These are phyloP conservation scores for Rhabdornis inornatus DNA, from an alignment of 2,113 vertebrate species.

Conservation along the genomic window DNA sequence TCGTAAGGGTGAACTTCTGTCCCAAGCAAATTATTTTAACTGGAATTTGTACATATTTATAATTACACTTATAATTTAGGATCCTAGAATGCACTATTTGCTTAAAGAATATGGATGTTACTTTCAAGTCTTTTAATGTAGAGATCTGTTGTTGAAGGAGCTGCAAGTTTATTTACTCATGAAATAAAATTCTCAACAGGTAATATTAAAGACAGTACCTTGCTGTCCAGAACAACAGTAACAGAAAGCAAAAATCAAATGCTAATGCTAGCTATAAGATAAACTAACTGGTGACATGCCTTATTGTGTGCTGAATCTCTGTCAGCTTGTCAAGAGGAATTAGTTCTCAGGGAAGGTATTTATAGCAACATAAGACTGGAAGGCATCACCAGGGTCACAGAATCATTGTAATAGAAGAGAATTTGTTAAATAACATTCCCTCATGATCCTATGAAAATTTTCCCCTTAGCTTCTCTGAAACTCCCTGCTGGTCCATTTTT, in stretches of 20 bases:
- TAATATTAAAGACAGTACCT: background rate
- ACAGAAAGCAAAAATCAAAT: constrained; percentile 8
- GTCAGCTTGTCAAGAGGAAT: constrained; percentile 45
- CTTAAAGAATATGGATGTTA: background rate
- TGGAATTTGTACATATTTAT: background rate
- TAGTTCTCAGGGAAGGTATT: constrained; percentile 52
- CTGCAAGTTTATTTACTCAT: background rate
- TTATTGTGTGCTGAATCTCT: background rate
- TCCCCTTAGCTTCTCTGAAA: background rate
- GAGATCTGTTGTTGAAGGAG: background rate
- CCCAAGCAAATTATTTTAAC: background rate
- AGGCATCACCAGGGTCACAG: constrained; percentile 34
- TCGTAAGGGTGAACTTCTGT: background rate
- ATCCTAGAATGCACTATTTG: background rate
- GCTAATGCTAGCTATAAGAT: background rate
- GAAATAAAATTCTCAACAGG: background rate
- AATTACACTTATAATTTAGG: background rate
- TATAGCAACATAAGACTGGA: constrained; percentile 52
- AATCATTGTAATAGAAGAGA: constrained; percentile 19
- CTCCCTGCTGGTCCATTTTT: background rate
- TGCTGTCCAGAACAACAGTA: background rate
- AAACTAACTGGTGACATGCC: constrained; percentile 6
- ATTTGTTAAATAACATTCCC: constrained; percentile 28
- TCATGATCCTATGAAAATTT: background rate
- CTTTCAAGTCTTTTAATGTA: background rate